A percentile compares a stretch with the other conserved stretches of the same genome.
phyloP scores from a whole-genome alignment of 2,888 invertebrate species.

The Campoplex nolae region DNA sequence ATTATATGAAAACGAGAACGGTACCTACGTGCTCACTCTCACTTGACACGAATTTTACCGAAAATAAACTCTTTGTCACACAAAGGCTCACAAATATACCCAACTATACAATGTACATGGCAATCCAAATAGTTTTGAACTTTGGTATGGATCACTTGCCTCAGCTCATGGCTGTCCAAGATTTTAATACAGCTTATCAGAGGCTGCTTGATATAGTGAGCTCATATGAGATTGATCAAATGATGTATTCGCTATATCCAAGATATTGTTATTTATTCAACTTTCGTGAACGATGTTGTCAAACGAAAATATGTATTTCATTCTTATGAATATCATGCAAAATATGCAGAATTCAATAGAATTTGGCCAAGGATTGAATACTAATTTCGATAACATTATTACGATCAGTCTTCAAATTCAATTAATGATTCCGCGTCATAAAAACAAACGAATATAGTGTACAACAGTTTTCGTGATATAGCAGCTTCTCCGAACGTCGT shows the following conservation, averaged over 20 bases:
- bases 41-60: constrained; percentile 20
- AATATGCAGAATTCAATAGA: not conserved
- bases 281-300: not conserved
- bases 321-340: not conserved
- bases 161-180: too few relatives aligned
- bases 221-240: too few relatives aligned
- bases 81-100: not conserved
- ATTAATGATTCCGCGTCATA: not conserved
- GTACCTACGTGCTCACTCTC: not conserved
- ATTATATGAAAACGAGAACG: not conserved
- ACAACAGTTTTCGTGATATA: not conserved
- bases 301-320: not conserved
- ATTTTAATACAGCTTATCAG: not conserved
- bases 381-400: not conserved
- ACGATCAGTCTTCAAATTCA: too few relatives aligned
- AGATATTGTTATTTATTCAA: too few relatives aligned
- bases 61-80: not conserved
- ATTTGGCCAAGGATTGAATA: not conserved
- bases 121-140: not conserved
- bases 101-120: not conserved
- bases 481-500: not conserved
- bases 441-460: not conserved
- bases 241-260: too few relatives aligned
- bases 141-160: too few relatives aligned
- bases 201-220: not conserved